phyloP scores from a whole-genome alignment of 2,113 vertebrate genomes.

The Sitta europaea region DNA sequence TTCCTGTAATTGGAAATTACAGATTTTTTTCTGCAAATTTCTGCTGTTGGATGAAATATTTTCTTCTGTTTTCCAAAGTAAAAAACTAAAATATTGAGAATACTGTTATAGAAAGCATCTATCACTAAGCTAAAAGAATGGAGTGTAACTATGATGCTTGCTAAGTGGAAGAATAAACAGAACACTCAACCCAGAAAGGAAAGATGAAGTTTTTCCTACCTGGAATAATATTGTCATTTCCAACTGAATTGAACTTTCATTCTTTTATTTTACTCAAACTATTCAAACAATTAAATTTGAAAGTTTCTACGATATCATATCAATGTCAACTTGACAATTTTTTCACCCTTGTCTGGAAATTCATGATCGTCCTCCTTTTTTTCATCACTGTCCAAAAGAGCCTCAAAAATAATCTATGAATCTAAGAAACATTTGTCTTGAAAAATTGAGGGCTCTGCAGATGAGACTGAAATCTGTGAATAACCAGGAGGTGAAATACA shows the following conservation, averaged over 20 bases:
- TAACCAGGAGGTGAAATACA: neutral
- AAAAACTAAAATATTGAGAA: neutral
- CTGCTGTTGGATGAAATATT: neutral
- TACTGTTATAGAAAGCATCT: neutral
- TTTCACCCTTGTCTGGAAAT: neutral
- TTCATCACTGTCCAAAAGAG: neutral
- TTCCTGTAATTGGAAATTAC: neutral
- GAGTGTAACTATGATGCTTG: neutral
- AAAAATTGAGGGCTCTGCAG: neutral
- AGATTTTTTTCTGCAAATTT: neutral
- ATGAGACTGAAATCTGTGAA: neutral
- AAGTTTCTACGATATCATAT: neutral
- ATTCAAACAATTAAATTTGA: neutral
- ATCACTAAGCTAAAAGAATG: neutral
- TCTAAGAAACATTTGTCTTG: neutral
- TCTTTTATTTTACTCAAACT: neutral
- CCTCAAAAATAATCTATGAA: neutral
- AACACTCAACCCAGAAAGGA: neutral
- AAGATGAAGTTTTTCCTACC: neutral
- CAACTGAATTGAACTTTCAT: neutral
- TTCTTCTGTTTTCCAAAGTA: neutral
- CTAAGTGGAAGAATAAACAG: neutral
- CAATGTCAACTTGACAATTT: neutral
- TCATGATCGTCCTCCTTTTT: neutral
- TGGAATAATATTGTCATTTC: neutral